Base-by-base conservation (phyloP, 2,888 invertebrate species). In the Drosophila neotestacea region DNA sequence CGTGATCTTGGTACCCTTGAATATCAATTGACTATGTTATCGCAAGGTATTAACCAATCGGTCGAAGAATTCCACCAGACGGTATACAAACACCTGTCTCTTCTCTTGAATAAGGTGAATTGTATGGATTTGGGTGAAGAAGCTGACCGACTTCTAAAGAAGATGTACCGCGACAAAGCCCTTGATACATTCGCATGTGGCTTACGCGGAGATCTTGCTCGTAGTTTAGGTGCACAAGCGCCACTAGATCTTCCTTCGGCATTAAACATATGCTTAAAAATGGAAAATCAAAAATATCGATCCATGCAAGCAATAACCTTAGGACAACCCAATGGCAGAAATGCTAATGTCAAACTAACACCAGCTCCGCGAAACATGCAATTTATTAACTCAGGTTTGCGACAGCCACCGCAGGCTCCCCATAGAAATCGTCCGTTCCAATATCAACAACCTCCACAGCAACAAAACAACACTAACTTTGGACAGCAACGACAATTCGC, bases 271-370 rank as follows among this genome's bases (percentile, higher is more conserved):
- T 55, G 54, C 16, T n/a, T 11, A 4, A 32, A 55, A 42, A 28
- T 42, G 41, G 54, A 42, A 22, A 55, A 34, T 42, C 47, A 47
- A 9, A 47, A 47, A 47, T 30, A 30, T 13, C 30, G 47, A 47
- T 30, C 22, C 22, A 22, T 22, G 22, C 22, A 22, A 1, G 1
- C 22, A 22, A 22, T 22, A 22, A 22, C 22, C 7, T 4, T 46
- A n/a, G 28, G 28, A 28, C 44, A 46, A 28, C 6, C 44, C 28
- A 46, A 7, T n/a, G 11, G 7, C 46, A 22, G 6, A 54, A 41
- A 1, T 2, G 7, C 16, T 5, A 30, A 41, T 1, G n/a, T 16
- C 16, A 42, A 54, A 42, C 30, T 16, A 42, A 42, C 7, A 16
- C 30, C 32, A 50, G 50, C 50, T 50, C 36, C 50, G 4, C 27